These are phyloP conservation scores for Monochamus saltuarius DNA, from an alignment of 1,140 invertebrate species.

Conservation along the genomic window DNA sequence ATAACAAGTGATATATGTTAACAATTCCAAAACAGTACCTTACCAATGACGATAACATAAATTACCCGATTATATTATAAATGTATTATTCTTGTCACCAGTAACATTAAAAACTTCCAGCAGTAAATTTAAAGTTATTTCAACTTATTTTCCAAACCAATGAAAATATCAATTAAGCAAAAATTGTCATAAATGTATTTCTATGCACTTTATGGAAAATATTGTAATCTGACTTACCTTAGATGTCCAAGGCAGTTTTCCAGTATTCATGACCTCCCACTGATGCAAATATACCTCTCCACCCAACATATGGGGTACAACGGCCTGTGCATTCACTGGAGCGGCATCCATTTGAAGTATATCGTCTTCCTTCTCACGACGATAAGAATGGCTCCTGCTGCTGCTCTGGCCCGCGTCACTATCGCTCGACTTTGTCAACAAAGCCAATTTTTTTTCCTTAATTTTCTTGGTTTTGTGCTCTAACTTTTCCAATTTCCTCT, in stretches of 20 bases:
- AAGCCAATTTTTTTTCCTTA: slow-evolving; percentile 44
- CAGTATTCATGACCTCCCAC: slow-evolving; percentile 50
- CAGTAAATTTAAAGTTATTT: too few relatives aligned
- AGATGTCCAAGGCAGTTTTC: slow-evolving; percentile 41
- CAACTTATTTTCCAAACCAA: too few relatives aligned
- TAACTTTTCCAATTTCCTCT: slow-evolving; percentile 48
- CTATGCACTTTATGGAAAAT: too few relatives aligned
- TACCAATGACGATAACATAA: too few relatives aligned
- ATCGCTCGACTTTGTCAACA: slow-evolving; percentile 38
- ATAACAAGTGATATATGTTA: too few relatives aligned
- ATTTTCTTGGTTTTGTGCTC: slow-evolving; percentile 49
- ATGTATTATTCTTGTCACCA: too few relatives aligned
- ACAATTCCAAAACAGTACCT: too few relatives aligned
- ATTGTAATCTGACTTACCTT: slow-evolving; percentile 33
- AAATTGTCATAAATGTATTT: too few relatives aligned
- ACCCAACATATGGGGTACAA: slow-evolving; percentile 40
- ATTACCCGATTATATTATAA: too few relatives aligned
- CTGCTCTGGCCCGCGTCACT: slow-evolving; percentile 33
- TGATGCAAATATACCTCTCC: slow-evolving; percentile 46
- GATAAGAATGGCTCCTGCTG: slow-evolving; percentile 18
- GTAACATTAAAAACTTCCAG: too few relatives aligned
- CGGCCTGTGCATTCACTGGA: slow-evolving; percentile 28
- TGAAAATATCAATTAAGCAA: too few relatives aligned
- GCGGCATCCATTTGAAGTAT: slow-evolving; percentile 44
- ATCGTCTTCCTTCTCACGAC: slow-evolving; percentile 2